Percentiles rank a stretch among this genome's conserved stretches.
Conservation (phyloP, 2,797 vertebrate species). For the Argya squamiceps region DNA sequence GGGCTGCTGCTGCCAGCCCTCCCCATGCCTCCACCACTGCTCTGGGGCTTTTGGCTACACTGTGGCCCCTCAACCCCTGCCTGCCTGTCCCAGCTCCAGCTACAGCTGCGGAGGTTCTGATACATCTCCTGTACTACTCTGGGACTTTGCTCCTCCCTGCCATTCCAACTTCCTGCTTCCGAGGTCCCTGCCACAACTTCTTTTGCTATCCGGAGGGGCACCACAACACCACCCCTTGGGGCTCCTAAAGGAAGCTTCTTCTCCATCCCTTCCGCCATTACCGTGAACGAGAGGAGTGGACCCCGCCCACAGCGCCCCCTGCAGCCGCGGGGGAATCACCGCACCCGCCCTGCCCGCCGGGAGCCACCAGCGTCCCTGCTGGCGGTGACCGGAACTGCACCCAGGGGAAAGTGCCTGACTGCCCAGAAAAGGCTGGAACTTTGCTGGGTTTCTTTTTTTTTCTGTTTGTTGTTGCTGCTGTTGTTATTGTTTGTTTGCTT, state of each 20-base stretch:
- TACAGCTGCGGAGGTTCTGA: background rate
- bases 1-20: too few species aligned
- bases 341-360: too few species aligned
- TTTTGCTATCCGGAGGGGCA: background rate
- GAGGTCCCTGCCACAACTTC: background rate
- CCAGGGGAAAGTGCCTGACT: too few species aligned
- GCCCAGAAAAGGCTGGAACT: too few species aligned
- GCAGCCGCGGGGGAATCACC: background rate
- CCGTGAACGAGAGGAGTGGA: too few species aligned
- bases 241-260: background rate
- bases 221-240: background rate
- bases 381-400: background rate
- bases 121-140: background rate
- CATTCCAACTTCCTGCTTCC: too few species aligned
- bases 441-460: background rate
- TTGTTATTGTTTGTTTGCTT: background rate
- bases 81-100: too few species aligned
- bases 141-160: background rate
- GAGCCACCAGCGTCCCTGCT: background rate
- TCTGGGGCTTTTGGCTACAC: background rate
- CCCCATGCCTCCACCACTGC: too few species aligned
- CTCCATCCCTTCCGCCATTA: too few species aligned
- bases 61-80: too few species aligned
- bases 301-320: background rate
- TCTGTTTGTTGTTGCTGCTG: background rate